Percentiles rank a stretch among this genome's conserved stretches.
Conservation (phyloP, 2,113 vertebrate species). For the Melanerpes formicivorus region DNA sequence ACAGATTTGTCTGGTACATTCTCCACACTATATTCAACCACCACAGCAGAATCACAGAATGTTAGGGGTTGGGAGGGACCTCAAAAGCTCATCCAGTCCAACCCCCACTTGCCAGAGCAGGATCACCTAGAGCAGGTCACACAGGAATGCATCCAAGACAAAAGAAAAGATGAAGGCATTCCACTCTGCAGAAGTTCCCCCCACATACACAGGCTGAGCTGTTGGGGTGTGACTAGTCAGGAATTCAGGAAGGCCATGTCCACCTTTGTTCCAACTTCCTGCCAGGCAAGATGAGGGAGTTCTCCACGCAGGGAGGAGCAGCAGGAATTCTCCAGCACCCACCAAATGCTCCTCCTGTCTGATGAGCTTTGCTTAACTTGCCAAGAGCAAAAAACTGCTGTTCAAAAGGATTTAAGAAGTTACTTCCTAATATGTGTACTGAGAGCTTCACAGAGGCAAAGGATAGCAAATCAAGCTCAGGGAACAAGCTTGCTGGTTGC, state of each 20-base stretch:
- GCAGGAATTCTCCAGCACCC: constrained; percentile 1
- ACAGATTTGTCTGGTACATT: neutral
- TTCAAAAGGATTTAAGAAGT: constrained; percentile 22
- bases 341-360: neutral
- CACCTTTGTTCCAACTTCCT: neutral
- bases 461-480: neutral
- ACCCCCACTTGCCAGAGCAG: too few species aligned
- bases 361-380: constrained; percentile 17
- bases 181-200: neutral
- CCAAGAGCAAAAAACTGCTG: constrained; percentile 23
- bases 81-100: too few species aligned
- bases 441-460: constrained; percentile 2
- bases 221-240: neutral
- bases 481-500: neutral
- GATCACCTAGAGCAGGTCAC: too few species aligned
- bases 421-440: constrained; percentile 12
- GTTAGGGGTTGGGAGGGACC: too few species aligned
- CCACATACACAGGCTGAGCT: neutral
- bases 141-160: too few species aligned
- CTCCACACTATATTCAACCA: neutral
- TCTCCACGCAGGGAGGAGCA: neutral
- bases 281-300: neutral
- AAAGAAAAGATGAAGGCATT: neutral
- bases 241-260: neutral
- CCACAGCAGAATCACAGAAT: neutral